phyloP scores from a whole-genome alignment of 2,113 vertebrate genomes.

The Halcyon malimbica region DNA sequence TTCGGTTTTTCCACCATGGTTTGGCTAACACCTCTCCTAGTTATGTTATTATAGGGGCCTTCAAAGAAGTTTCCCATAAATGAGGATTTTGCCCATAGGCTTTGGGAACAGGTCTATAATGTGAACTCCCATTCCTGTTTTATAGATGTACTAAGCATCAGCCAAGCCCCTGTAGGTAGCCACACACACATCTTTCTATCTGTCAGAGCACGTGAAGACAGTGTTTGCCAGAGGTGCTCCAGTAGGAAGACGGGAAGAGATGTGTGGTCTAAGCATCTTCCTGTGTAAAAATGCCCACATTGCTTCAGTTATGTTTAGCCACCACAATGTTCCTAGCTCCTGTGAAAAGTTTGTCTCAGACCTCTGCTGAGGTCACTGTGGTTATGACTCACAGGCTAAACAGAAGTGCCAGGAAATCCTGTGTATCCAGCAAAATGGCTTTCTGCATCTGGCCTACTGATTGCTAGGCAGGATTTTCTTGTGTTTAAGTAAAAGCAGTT shows the following conservation, averaged over 20 bases:
- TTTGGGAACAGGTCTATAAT: not conserved
- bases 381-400: conserved; percentile 61
- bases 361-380: conserved; percentile 28
- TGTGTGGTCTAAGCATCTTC: not conserved
- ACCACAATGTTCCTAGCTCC: not conserved
- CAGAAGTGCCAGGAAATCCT: conserved; percentile 25
- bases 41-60: not conserved
- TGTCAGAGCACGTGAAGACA: rapidly evolving
- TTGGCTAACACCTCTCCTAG: not conserved
- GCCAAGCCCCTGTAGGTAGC: not conserved
- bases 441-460: conserved; percentile 14
- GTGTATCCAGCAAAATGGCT: not conserved
- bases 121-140: not conserved
- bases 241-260: not conserved
- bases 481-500: not conserved
- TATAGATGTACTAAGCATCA: not conserved
- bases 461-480: not conserved
- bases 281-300: not conserved
- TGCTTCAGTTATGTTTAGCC: not conserved
- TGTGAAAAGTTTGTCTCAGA: not conserved
- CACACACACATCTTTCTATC: not conserved
- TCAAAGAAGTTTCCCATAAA: not conserved
- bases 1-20: rapidly evolving
- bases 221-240: not conserved
- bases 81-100: not conserved